Evolutionary conservation across 2,113 vertebrate genomes (phyloP).

Genomic region (Asarcornis scutulata): DNA sequence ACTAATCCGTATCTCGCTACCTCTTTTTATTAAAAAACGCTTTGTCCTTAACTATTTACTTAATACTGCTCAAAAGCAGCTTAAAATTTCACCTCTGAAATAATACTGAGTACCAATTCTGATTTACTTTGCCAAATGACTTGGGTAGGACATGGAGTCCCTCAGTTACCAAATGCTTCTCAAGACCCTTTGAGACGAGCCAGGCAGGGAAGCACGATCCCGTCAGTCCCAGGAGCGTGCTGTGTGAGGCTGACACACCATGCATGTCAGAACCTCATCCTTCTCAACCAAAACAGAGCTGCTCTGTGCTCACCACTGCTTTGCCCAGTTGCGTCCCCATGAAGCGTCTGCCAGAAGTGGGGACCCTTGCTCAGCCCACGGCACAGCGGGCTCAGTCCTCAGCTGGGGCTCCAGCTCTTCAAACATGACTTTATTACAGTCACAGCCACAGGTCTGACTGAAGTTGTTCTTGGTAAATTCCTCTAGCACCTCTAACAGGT

Average conservation of each 20-base stretch:
- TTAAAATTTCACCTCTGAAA: constrained; percentile 36
- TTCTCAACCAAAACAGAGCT: neutral
- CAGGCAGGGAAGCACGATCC: neutral
- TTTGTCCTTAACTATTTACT: constrained; percentile 49
- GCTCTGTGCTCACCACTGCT: rapidly evolving
- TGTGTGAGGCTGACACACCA: neutral
- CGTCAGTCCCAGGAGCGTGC: neutral
- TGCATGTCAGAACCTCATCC: neutral
- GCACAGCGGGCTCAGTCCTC: rapidly evolving
- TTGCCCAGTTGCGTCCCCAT: rapidly evolving
- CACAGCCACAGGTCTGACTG: neutral
- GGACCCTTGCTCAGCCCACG: no score
- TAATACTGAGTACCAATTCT: neutral
- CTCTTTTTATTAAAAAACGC: constrained; percentile 25
- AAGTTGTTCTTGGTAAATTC: neutral
- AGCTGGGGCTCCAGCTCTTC: neutral
- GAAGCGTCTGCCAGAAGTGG: neutral
- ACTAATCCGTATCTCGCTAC: neutral
- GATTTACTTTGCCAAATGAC: constrained; percentile 20
- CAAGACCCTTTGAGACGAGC: neutral
- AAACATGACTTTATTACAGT: neutral
- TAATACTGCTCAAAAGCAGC: constrained; percentile 33
- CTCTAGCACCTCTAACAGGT: neutral
- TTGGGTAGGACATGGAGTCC: neutral
- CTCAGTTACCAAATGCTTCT: neutral